phyloP scores from a whole-genome alignment of 1,140 invertebrate genomes.

The Stratiolaelaps scimitus region DNA sequence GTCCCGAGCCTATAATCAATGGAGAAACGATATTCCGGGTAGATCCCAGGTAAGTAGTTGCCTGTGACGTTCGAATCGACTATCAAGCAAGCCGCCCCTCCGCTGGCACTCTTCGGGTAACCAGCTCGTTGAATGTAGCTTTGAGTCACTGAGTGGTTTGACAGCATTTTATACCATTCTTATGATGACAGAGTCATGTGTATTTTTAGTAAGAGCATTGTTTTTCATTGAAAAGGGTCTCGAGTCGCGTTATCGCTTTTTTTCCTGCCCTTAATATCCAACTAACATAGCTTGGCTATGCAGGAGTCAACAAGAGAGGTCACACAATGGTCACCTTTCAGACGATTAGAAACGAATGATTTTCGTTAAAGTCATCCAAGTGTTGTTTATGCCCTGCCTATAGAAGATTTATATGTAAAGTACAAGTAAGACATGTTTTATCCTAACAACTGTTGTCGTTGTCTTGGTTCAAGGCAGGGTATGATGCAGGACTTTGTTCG shows the following conservation, averaged over 20 bases:
- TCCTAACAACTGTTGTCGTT: neutral
- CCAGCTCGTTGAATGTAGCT: neutral
- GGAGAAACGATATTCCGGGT: neutral
- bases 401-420: neutral
- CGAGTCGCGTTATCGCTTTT: no score
- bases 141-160: neutral
- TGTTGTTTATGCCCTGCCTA: no score
- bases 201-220: no score
- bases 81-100: neutral
- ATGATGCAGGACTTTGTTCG: conserved; percentile 20
- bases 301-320: no score
- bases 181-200: no score
- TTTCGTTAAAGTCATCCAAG: neutral
- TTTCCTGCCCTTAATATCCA: no score
- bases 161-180: no score
- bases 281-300: no score
- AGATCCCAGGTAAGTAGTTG: neutral
- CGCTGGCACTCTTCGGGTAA: neutral
- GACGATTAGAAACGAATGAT: no score
- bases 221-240: no score
- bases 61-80: neutral
- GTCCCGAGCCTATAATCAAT: no score
- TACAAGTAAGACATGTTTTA: neutral
- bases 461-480: neutral
- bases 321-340: no score